Base-by-base conservation (phyloP, 1,140 invertebrate species). In the Drosophila lacteicornis region DNA sequence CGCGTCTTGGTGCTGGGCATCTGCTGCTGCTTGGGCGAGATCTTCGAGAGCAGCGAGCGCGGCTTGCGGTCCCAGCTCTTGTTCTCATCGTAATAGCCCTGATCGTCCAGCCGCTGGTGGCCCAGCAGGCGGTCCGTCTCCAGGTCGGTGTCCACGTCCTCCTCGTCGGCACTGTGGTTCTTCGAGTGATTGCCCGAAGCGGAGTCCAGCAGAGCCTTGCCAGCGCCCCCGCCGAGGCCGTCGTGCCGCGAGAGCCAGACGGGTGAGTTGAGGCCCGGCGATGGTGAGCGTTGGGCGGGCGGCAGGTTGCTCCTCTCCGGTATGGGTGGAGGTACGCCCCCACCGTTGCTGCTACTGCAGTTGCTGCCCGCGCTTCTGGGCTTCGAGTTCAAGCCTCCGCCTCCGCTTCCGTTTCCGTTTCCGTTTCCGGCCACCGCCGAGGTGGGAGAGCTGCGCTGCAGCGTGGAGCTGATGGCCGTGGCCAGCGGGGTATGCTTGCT, bases 11-110 rank as follows among this genome's bases (percentile, higher is more conserved):
- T 91, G 75, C 86, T 92, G 58, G 87, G 66, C 59, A 83, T 49
- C 62, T 92, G 91, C 46, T 91, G 91, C 63, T 91, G 91, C 63
- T 92, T 92, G 36, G 91, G 91, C 25, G 91, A 92, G 58, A 92
- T 92, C 55, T 92, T 92, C 7, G 91, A 90, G 42, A 92, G 82
- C 33, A 92, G 49, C 19, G 91, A 90, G 4, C 87, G 76, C 40
- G 91, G 80, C 58, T 92, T 92, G 42, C 87, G 83, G 5, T 92
- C 90, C 91, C 91, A 92, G 55, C 91, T 84, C 40, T 92, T 96
- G 94, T 97, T 97, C 69, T 97, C 97, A 91, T 98, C 97, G 83
- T 97, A 98, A 93, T 97, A 98, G 73, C 97, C 97, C 93, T 97
- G 97, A 93, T 98, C 97, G 80, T 98, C 97, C 13, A 97, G 97